Evolutionary conservation across 2,888 invertebrate species (phyloP), one percentile per base, ranked within the genome.

Genomic region (Hyles lineata): DNA sequence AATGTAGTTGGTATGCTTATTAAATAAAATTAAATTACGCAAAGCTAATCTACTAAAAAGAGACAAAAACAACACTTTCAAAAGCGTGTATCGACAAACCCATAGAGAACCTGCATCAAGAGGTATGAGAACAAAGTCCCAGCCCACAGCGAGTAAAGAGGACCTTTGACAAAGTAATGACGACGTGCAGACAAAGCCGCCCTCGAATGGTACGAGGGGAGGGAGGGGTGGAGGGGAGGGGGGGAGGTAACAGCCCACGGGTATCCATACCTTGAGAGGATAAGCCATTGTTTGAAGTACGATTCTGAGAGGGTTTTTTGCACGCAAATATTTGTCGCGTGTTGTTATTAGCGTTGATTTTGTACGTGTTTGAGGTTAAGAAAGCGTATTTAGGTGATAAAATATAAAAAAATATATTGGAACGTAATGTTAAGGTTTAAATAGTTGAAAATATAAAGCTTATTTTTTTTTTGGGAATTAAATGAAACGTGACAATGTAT

Each of bases 151-250:
- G 74, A 60, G 23, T 80, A 55, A 43, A 76, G 80, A 92, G 92
- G 90, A 92, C 91, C 91, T 93, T 92, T 92, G 92, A 92, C 92
- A 91, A 92, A 93, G 93, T 93, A 93, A 93, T 92, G 92, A 92
- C 89, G 89, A 84, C 82, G 87, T 80, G 84, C 82, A 91, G 91
- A 93, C 92, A 92, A 93, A 91, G 88, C 81, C 35, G 55, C 58
- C 67, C 35, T 35, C 35, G 63, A 19, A 52, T 25, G 59, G 71
- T 43, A 23, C n/a, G 61, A 72, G 76, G 70, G 69, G 61, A 76
- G 77, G 80, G 78, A 23, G 63, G 32, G 6, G 6, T 1, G n/a
- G 19, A n/a, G 77, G 78, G 80, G 78, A 23, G 72, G 55, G n/a
- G 19, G 17, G n/a, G 6, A 19, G 52, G 52, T 71, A 71, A 55